Evolutionary conservation across 2,113 vertebrate species (phyloP), one percentile per base, ranked within the genome.

Genomic region (Tragulus kanchil): DNA sequence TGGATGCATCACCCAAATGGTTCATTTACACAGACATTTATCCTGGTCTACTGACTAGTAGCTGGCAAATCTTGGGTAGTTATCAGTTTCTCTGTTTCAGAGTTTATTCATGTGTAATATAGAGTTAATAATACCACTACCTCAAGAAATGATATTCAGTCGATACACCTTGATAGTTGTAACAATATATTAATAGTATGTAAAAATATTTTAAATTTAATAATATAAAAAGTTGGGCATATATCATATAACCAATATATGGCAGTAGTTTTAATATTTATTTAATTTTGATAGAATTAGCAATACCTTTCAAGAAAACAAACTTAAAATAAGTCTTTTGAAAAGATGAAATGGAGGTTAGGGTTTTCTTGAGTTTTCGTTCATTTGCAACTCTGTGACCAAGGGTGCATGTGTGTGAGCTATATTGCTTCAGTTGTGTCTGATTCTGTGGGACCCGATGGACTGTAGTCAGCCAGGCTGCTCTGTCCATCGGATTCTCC

Each of bases 281-380:
- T 58, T 85, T 48, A 67, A 86, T 83, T 95, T 96, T 78, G 3
- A 79, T 94, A 79, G 82, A 85, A 75, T 65, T 65, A 71, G 56
- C 77, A 2, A 42, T 45, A 69, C 0, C 1, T 19, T 69, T 31
- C 9, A 54, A 91, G 50, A 36, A 71, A 61, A 19, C 4, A 15
- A 82, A 54, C 64, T 77, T 67, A 83, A 58, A 69, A 45, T 3
- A 89, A 58, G 2, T 0, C 36, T 31, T 71, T 15, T 19, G 2
- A 9, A 17, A 5, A n/a, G n/a, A 45, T 64, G 14, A 9, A 8
- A 12, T 67, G 1, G 13, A 58, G n/a, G 5, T 90, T 67, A 42
- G n/a, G 4, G 58, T 81, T 88, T 73, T 87, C 36, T 56, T 54
- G 48, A 36, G 23, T 48, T 91, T 79, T 69, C 36, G 5, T 52